Conservation (phyloP, 2,113 vertebrate species). For the Hiodon tergisus region DNA sequence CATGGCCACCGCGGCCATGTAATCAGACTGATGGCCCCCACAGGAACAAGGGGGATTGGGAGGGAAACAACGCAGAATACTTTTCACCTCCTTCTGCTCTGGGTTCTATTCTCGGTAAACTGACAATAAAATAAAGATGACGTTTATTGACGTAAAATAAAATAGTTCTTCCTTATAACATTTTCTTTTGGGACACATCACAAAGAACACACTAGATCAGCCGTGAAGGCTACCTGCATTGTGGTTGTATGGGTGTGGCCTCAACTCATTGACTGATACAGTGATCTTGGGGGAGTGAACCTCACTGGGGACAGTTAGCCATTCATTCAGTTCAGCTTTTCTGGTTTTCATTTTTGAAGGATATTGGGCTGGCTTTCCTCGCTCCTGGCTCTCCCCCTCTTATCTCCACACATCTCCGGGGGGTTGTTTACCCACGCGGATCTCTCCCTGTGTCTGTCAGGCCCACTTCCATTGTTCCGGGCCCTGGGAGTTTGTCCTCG, state of each 20-base stretch:
- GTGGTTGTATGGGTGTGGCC: background rate
- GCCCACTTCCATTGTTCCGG: constrained; percentile 30
- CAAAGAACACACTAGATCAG: background rate
- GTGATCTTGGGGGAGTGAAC: background rate
- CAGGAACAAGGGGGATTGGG: background rate
- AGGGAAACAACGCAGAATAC: background rate
- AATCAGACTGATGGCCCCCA: constrained; percentile 22
- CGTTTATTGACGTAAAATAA: no score
- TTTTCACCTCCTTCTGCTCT: background rate
- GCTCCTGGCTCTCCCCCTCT: constrained; percentile 23
- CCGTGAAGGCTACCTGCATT: background rate
- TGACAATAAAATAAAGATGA: no score
- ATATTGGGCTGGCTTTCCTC: background rate
- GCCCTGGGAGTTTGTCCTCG: constrained; percentile 30
- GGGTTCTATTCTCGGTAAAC: no score
- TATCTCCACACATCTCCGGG: constrained; percentile 34
- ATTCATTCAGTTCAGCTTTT: background rate
- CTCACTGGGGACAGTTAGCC: background rate
- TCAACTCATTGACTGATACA: background rate
- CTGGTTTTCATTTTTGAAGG: constrained; percentile 1
- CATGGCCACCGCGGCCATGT: constrained; percentile 26
- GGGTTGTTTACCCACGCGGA: constrained; percentile 31
- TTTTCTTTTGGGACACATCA: no score
- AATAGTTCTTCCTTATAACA: no score
- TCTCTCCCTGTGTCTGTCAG: constrained; percentile 27